Evolutionary conservation across 1,140 invertebrate species (phyloP).

Genomic region (Drosophila ercepeae): DNA sequence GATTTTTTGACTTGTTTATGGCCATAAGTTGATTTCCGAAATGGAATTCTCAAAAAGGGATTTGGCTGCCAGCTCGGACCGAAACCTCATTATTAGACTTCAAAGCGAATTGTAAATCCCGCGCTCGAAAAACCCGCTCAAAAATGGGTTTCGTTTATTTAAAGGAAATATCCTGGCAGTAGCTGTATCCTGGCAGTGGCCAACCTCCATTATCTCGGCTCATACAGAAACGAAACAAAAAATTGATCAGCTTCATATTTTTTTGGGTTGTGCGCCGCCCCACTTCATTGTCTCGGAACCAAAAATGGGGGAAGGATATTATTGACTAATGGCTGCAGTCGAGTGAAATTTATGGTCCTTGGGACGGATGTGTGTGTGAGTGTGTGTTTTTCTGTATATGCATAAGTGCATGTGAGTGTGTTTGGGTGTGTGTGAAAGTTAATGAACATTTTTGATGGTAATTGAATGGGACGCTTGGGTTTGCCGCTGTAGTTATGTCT

Average conservation of each 20-base stretch:
- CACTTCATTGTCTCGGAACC: conserved; percentile 33
- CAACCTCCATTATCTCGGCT: conserved; percentile 18
- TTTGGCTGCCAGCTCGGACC: conserved; percentile 29
- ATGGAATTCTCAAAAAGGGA: conserved; percentile 66
- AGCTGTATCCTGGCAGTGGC: neutral
- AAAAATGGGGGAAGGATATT: conserved; percentile 32
- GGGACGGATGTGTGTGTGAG: conserved; percentile 11
- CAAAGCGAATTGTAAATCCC: conserved; percentile 39
- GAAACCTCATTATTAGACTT: conserved; percentile 37
- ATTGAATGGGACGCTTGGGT: conserved; percentile 41
- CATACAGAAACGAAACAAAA: conserved; percentile 2
- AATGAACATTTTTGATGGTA: conserved; percentile 58
- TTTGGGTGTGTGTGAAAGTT: conserved; percentile 20
- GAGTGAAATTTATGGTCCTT: conserved; percentile 48
- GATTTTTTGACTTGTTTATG: conserved; percentile 72
- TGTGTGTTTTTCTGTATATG: neutral
- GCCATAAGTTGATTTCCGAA: conserved; percentile 74
- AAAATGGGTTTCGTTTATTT: conserved; percentile 35
- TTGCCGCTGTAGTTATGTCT: conserved; percentile 37
- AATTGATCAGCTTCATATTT: conserved; percentile 17
- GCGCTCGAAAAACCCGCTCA: conserved; percentile 34
- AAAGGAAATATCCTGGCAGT: conserved; percentile 25
- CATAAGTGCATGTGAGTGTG: conserved; percentile 21
- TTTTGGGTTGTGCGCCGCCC: conserved; percentile 9
- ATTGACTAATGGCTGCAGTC: conserved; percentile 48